Percentiles rank a stretch among this genome's conserved stretches.
Evolutionary conservation across 2,113 vertebrate genomes (phyloP).

Genomic region (Natator depressus): DNA sequence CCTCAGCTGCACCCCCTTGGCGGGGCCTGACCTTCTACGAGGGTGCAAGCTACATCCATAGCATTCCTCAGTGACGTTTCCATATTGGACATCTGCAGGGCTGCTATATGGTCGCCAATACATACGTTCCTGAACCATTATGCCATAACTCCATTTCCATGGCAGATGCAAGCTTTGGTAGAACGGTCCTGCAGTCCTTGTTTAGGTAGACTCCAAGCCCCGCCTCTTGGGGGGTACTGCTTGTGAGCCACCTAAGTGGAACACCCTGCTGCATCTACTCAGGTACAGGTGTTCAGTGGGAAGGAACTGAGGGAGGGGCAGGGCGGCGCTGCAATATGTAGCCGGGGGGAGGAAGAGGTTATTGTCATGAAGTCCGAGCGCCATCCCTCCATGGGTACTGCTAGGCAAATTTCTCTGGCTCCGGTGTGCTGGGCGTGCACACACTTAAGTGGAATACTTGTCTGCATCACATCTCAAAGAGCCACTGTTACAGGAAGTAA

Average conservation of each 20-base stretch:
- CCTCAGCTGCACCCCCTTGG: neutral
- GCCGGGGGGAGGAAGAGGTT: too few species aligned
- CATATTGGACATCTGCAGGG: neutral
- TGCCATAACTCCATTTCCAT: neutral
- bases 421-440: neutral
- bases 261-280: too few species aligned
- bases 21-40: neutral
- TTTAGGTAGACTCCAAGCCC: neutral
- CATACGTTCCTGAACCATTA: neutral
- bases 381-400: neutral
- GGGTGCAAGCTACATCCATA: neutral
- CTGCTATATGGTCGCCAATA: neutral
- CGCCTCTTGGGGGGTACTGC: neutral
- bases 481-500: neutral
- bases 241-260: neutral
- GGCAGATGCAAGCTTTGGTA: neutral
- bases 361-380: neutral
- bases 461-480: neutral
- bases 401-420: neutral
- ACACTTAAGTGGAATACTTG: neutral
- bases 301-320: neutral
- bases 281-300: neutral
- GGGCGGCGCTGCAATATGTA: neutral
- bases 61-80: neutral
- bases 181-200: neutral